These are phyloP conservation scores for Tortricodes alternella DNA, from an alignment of 2,888 invertebrate genomes.

Conservation along the genomic window DNA sequence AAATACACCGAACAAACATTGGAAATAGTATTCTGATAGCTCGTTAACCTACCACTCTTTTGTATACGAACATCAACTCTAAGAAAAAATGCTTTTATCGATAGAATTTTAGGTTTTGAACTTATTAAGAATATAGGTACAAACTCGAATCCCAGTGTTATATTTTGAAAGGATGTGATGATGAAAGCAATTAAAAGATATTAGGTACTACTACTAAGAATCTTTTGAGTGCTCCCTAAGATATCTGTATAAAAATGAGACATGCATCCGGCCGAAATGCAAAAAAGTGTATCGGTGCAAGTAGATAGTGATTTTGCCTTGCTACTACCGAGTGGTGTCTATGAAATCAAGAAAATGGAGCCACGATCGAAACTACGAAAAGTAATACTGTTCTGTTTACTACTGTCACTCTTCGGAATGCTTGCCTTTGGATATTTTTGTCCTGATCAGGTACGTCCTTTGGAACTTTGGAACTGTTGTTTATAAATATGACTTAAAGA, in stretches of 20 bases:
- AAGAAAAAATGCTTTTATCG: no score
- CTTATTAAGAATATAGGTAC: no score
- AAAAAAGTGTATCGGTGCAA: slow-evolving; percentile 91
- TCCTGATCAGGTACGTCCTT: slow-evolving; percentile 88
- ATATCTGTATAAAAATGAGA: slow-evolving; percentile 75
- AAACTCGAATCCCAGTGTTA: not conserved
- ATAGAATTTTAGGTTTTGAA: slow-evolving; percentile 4
- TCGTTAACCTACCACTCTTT: no score
- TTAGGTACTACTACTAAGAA: not conserved
- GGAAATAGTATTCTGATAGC: no score
- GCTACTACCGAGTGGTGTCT: slow-evolving; percentile 89
- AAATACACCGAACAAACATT: no score
- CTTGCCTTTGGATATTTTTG: slow-evolving; percentile 95
- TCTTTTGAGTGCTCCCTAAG: slow-evolving; percentile 6
- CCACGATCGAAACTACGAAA: slow-evolving; percentile 90
- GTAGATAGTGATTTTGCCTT: slow-evolving; percentile 92
- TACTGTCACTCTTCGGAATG: slow-evolving; percentile 92
- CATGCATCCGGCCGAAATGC: slow-evolving; percentile 83
- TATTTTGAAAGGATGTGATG: slow-evolving; percentile 23
- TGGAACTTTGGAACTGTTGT: slow-evolving; percentile 5
- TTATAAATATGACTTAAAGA: no score
- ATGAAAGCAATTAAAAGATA: slow-evolving; percentile 17
- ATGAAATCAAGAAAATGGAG: slow-evolving; percentile 94
- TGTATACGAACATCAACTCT: no score
- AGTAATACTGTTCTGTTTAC: slow-evolving; percentile 91